Base-by-base conservation (phyloP, 2,113 vertebrate genomes). In the pig (Sus scrofa) region DNA sequence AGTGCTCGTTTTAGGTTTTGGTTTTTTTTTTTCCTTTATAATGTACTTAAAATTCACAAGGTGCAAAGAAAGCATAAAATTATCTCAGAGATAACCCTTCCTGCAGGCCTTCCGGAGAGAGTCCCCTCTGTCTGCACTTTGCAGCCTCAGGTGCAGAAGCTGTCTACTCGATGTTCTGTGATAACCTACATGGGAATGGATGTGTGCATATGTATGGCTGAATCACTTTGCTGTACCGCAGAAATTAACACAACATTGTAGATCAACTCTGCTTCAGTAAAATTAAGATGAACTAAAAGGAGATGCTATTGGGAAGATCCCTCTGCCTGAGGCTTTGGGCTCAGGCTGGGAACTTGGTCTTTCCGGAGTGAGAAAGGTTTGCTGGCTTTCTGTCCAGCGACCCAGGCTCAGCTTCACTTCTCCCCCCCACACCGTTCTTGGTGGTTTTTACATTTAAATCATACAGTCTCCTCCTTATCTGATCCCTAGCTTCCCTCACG, bases 1-100 rank as follows among this genome's bases (percentile, higher is more conserved):
- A 50, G 13, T 34, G 18, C 24, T 91, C 39, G 2, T 52, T 95
- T 89, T 30, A 58, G 89, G 54, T 39, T 77, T n/a, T 54, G 12
- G 26, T n/a, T 78, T 56, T 56, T 22, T 24, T n/a, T 81, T 70
- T 86, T 68, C 54, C 24, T 12, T 70, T 60, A 14, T 75, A 91
- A 62, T 75, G 19, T 27, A 75, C 44, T 92, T 88, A 94, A 81
- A 83, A 74, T n/a, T 60, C 81, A 67, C 91, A 95, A 96, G 52
- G 32, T 54, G 50, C 81, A 93, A 92, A 94, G 74, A 95, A 86
- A 91, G 78, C 67, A 83, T 63, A 79, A 96, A 89, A 77, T 74
- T 75, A 84, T 93, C 78, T 90, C 52, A 20, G 78, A 91, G 70
- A 70, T 71, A 91, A 93, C 96, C 56, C 62, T 92, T 60, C 32